Evolutionary conservation across 2,113 vertebrate genomes (phyloP).

Genomic region (Oxyura jamaicensis): DNA sequence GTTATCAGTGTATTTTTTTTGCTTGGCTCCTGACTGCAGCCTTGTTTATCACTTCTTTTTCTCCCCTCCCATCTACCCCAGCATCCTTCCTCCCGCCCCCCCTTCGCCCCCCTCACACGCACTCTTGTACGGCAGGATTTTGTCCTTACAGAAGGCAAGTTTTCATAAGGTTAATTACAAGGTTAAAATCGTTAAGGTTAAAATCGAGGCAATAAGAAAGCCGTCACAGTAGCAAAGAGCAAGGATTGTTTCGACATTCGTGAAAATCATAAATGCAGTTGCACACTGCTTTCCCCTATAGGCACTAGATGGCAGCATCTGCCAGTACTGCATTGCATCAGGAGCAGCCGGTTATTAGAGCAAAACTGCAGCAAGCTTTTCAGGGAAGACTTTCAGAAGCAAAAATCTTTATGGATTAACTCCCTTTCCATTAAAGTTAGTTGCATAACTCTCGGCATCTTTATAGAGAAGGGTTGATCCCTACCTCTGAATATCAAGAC

Average conservation of each 20-base stretch:
- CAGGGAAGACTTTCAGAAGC: background rate
- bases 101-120: fast-evolving
- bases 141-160: background rate
- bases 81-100: background rate
- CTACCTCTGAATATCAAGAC: background rate
- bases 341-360: fast-evolving
- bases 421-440: background rate
- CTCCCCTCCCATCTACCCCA: background rate
- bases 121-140: background rate
- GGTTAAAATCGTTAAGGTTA: background rate
- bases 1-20: background rate
- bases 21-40: background rate
- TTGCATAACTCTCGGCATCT: background rate
- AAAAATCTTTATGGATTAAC: background rate
- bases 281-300: fast-evolving
- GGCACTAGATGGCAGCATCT: conserved; percentile 5
- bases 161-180: background rate
- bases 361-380: fast-evolving
- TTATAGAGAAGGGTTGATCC: background rate
- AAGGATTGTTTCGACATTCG: background rate
- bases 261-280: fast-evolving
- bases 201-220: background rate
- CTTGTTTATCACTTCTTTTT: background rate
- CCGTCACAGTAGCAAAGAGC: background rate
- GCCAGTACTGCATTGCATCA: background rate